Base-by-base conservation (phyloP, 2,113 vertebrate species). In the Hippocampus mohnikei region DNA sequence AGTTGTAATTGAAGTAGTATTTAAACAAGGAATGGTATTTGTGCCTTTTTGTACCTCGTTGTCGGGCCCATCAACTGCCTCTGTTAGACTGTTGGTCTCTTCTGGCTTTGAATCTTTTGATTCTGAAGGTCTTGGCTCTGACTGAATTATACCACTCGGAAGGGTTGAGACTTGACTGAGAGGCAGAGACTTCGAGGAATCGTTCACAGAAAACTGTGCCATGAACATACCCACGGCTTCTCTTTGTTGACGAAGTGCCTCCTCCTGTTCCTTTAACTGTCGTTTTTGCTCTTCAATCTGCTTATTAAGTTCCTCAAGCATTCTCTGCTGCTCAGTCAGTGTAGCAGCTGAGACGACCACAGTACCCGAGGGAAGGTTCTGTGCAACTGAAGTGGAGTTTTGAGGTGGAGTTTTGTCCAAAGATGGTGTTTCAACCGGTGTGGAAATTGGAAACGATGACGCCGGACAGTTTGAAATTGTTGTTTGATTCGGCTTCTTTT, bases 271-370 rank as follows among this genome's bases (percentile, higher is more conserved):
- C 76, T 95, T 95, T 6, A 99, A 87, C 78, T 98, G 96, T 16
- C 91, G 88, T 87, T 95, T 95, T 85, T 99, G 96, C 81, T 98
- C 95, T 90, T 98, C 97, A 65, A 98, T 99, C 85, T 99, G 96
- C 73, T 94, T 94, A 82, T 95, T 98, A 21, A 99, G 89, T 68
- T 97, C 96, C 61, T 98, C 96, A 15, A 99, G 75, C 95, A 98
- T 96, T 74, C 94, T 91, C 59, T 98, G 95, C 80, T 98, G 97
- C 74, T 98, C 96, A 13, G 92, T 91, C 62, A 99, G 77, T 1
- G 95, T 94, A 23, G 93, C 91, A 1, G 91, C 84, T 48, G 88
- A 88, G 53, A 91, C 79, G 67, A 91, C 88, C 16, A 91, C 77
- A 72, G 79, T 76, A 48, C 85, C 88, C 15, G 76, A 79, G 62